Evolutionary conservation across 2,113 vertebrate genomes (phyloP), one percentile per base, ranked within the genome.

Genomic region (Pseudolaguvia tuberculata): DNA sequence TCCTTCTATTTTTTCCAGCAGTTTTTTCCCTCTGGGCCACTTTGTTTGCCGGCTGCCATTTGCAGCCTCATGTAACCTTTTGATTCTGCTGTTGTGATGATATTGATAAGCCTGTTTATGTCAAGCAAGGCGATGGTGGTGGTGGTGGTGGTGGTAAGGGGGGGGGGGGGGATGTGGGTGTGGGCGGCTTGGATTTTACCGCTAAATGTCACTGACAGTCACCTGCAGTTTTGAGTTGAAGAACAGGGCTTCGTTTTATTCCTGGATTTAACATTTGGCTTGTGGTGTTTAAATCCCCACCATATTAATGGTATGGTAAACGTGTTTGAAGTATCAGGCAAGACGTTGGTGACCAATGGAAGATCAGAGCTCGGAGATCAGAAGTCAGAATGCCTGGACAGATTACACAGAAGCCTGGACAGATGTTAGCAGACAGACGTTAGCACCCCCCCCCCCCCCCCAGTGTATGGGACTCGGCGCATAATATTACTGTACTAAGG

Each of bases 101-200:
- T 47, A 76, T 53, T 65, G 73, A 80, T 61, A 55, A 58, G n/a
- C 29, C 68, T 47, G 59, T 76, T 75, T 50, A 71, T 35, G 45
- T 35, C 42, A 29, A 47, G 42, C 15, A 1, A 13, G 14, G n/a
- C n/a, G n/a, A n/a, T n/a, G n/a, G n/a, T n/a, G n/a, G n/a, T n/a
- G n/a, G n/a, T n/a, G n/a, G n/a, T n/a, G n/a, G n/a, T n/a, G n/a
- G n/a, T n/a, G n/a, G 31, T n/a, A n/a, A n/a, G 29, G 3, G 55
- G 13, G 31, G 31, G 31, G 6, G 3, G 31, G 31, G 6, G 31
- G 31, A 6, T 35, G 31, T 35, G 31, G 3, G 31, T 35, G 31
- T 35, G 31, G 31, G 31, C 3, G 23, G 29, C n/a, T 27, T 29
- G 31, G 11, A n/a, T 20, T 50, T 70, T 65, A 50, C 73, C 42